A percentile compares a stretch with the other conserved stretches of the same genome.
These are phyloP conservation scores for Galleria mellonella DNA, from an alignment of 1,140 invertebrate species.

Conservation along the genomic window DNA sequence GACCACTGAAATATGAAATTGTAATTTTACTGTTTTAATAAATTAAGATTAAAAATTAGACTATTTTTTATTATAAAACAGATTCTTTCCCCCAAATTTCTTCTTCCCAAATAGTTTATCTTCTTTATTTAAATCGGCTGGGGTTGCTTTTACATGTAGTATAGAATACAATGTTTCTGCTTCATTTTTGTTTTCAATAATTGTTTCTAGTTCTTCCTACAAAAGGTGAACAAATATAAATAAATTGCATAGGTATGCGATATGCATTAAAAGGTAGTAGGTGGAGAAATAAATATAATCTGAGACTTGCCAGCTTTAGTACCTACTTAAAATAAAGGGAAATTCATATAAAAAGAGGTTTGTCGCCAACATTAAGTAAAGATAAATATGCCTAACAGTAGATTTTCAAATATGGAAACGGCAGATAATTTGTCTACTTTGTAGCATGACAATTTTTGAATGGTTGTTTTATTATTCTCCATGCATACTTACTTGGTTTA, in stretches of 20 bases:
- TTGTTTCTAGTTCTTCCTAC: constrained; percentile 78
- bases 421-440: no score
- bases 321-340: no score
- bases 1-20: background rate
- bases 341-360: no score
- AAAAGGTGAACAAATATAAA: constrained; percentile 23
- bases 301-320: no score
- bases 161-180: constrained; percentile 77
- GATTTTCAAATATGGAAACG: no score
- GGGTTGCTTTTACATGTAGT: constrained; percentile 76
- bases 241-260: no score
- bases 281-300: no score
- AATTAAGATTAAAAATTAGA: constrained; percentile 9
- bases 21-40: constrained; percentile 4
- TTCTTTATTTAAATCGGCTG: constrained; percentile 50
- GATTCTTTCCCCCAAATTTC: constrained; percentile 36
- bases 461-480: no score
- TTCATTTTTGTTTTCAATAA: constrained; percentile 81
- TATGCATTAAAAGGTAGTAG: no score
- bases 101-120: constrained; percentile 48
- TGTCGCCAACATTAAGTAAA: no score
- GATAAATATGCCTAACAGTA: no score
- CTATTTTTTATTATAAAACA: constrained; percentile 36
- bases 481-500: constrained; percentile 68
- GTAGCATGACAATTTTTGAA: no score